Percentiles rank a stretch among this genome's conserved stretches.
Evolutionary conservation across 1,140 invertebrate species (phyloP).

Genomic region (Cydia pomonella): DNA sequence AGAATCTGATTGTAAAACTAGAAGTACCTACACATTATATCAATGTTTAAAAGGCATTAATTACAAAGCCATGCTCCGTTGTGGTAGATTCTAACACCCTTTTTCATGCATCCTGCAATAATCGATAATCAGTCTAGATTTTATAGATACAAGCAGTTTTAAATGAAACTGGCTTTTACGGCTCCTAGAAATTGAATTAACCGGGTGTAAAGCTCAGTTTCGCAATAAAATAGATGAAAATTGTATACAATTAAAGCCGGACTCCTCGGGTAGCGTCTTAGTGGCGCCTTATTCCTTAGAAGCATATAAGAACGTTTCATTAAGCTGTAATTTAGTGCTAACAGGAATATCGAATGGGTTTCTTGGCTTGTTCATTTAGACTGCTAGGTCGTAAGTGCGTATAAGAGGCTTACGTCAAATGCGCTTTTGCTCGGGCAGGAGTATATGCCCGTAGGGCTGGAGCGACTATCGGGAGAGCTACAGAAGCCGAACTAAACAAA

Average conservation of each 20-base stretch:
- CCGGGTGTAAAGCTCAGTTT: constrained; percentile 43
- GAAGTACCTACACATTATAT: too few species aligned
- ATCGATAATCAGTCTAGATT: background rate
- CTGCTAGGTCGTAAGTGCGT: constrained; percentile 38
- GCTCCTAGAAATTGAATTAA: constrained; percentile 46
- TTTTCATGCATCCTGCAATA: too few species aligned
- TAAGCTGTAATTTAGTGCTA: constrained; percentile 66
- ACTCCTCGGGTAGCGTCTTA: constrained; percentile 38
- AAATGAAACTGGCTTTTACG: constrained; percentile 31
- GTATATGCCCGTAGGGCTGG: background rate
- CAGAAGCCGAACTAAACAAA: constrained; percentile 18
- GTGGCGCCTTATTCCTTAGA: constrained; percentile 45
- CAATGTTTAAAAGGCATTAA: too few species aligned
- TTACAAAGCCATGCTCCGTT: too few species aligned
- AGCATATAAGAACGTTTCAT: constrained; percentile 61
- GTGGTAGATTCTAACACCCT: too few species aligned
- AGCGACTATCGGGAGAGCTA: background rate
- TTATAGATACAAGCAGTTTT: constrained; percentile 36
- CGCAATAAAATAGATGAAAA: constrained; percentile 61
- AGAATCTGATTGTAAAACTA: too few species aligned
- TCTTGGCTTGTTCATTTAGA: constrained; percentile 44
- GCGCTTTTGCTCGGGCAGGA: background rate
- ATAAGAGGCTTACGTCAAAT: background rate
- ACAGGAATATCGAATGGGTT: constrained; percentile 55
- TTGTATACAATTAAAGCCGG: constrained; percentile 59